Base-by-base conservation (phyloP, 1,140 invertebrate species). In the Belonocnema kinseyi region DNA sequence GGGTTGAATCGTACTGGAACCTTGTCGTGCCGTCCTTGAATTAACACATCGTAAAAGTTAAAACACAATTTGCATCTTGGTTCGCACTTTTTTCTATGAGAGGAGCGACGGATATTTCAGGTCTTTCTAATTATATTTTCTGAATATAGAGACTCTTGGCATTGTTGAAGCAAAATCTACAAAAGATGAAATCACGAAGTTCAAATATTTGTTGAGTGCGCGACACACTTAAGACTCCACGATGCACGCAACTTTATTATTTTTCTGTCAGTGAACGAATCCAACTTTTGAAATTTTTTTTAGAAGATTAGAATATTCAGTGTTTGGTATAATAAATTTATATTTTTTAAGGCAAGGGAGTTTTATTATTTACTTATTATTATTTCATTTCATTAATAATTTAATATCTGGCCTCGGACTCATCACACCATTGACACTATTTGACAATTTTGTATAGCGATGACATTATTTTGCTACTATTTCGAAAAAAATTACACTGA, bases 181-280 rank as follows among this genome's bases (percentile, higher is more conserved):
- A 46, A 46, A 66, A 66, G 8, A 8, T 40, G 61, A 40, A 66
- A 66, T 66, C 33, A 66, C 61, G 61, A 46, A 66, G 40, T 66
- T 16, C 33, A 66, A 66, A 66, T 66, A 66, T 66, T 66, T 66
- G 61, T 53, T 72, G 72, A 72, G 83, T 77, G 74, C 33, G 21
- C 61, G 76, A 46, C 40, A 46, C 40, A 46, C 40, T 46, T 46
- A 46, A 46, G 40, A 46, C 40, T 46, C 7, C 40, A 46, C 75
- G 66, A 75, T 46, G 17, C 46, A 70, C 50, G 21, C 50, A 61
- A 16, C 72, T 73, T 50, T 56, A 54, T 50, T 14, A 61, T 58
- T 58, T 46, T 75, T 61, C 16, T 50, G 52, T 74, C 26, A 40
- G 14, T 17, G 72, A 52, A 51, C 58, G 75, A 80, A 73, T 61